phyloP scores from a whole-genome alignment of 1,140 invertebrate species.

The Dufourea novaeangliae region DNA sequence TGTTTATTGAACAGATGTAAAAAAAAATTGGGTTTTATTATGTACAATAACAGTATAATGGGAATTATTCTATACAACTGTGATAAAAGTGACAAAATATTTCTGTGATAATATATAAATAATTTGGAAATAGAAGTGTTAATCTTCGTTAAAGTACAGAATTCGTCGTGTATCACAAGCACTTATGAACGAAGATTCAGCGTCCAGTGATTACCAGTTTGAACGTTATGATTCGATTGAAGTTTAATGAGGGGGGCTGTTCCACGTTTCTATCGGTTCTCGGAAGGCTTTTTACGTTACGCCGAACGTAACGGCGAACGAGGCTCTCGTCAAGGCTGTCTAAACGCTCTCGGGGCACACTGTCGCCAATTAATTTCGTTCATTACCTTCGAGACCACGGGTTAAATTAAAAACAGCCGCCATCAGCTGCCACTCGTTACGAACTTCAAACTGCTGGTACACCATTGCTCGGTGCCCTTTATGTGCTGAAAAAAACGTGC shows the following conservation, averaged over 20 bases:
- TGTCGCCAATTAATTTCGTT: conserved; percentile 55
- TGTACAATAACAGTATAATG: no score
- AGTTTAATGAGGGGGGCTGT: background rate
- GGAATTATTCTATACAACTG: no score
- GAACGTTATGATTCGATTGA: background rate
- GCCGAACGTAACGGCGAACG: background rate
- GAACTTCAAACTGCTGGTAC: background rate
- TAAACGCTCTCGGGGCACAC: background rate
- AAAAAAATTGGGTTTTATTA: no score
- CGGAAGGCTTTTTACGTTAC: background rate
- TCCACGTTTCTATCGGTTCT: background rate
- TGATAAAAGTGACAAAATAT: no score
- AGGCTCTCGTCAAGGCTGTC: background rate
- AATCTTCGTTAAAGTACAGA: no score
- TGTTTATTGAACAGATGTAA: no score
- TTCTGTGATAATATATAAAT: no score
- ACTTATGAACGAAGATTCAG: no score
- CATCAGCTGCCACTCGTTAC: conserved; percentile 63
- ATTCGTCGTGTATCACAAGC: no score
- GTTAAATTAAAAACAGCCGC: conserved; percentile 51
- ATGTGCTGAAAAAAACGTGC: conserved; percentile 27
- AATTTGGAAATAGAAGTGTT: no score
- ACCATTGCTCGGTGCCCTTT: background rate
- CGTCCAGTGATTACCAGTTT: background rate
- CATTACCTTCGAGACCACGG: conserved; percentile 48